Evolutionary conservation across 2,888 invertebrate genomes (phyloP).

Genomic region (Euplagia quadripunctaria): DNA sequence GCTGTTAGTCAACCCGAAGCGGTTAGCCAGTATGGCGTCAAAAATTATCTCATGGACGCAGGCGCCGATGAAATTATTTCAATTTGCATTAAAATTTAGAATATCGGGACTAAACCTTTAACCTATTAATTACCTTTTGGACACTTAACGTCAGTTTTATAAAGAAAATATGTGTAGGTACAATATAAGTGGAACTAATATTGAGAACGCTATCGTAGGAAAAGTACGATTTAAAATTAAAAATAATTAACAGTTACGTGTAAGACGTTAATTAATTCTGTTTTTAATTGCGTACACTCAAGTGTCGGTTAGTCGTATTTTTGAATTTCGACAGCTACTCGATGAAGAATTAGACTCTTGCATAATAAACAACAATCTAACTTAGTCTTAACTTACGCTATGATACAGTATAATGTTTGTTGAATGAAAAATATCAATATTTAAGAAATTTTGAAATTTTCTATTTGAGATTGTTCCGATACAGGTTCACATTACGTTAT

Average conservation of each 20-base stretch:
- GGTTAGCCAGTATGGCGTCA: not conserved
- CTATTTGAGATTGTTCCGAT: no score
- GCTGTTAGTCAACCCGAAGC: not conserved
- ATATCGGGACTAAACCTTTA: not conserved
- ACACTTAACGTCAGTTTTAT: not conserved
- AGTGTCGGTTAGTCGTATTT: slow-evolving; percentile 1
- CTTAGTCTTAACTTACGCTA: not conserved
- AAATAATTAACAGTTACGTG: slow-evolving; percentile 21
- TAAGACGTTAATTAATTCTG: slow-evolving; percentile 16
- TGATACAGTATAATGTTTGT: no score
- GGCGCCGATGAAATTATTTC: not conserved
- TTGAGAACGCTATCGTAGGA: slow-evolving; percentile 10
- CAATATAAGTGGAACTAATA: slow-evolving; percentile 19
- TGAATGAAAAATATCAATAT: no score
- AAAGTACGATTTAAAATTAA: slow-evolving; percentile 12
- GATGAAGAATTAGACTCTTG: not conserved
- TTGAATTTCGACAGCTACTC: not conserved
- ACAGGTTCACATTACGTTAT: no score
- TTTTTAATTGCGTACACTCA: slow-evolving; percentile 17
- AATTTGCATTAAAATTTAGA: slow-evolving; percentile 1
- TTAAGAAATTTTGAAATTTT: no score
- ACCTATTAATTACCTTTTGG: not conserved
- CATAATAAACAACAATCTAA: not conserved
- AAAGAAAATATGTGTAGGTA: not conserved
- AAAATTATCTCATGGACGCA: slow-evolving; percentile 2